Evolutionary conservation across 2,888 invertebrate species (phyloP).

Genomic region (Ommatoiulus sabulosus): DNA sequence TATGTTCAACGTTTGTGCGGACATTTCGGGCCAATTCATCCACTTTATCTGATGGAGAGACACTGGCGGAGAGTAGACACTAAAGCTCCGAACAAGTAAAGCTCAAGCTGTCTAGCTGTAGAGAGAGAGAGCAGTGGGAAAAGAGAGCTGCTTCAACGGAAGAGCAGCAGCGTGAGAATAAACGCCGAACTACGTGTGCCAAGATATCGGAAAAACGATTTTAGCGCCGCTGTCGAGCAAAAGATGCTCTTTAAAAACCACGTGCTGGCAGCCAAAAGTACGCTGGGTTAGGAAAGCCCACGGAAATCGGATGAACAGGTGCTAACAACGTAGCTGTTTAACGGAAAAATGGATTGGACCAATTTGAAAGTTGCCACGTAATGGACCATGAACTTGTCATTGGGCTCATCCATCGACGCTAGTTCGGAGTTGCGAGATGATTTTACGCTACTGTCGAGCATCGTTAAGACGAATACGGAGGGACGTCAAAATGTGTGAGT

Average conservation of each 20-base stretch:
- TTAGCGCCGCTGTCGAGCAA: background rate
- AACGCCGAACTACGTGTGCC: background rate
- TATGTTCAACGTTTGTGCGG: background rate
- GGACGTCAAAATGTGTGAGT: too few relatives aligned
- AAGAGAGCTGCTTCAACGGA: background rate
- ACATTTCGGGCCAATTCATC: background rate
- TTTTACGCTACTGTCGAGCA: too few relatives aligned
- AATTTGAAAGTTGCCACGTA: too few relatives aligned
- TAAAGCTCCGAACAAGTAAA: background rate
- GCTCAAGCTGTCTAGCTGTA: background rate
- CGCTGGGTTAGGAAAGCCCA: too few relatives aligned
- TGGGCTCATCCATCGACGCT: too few relatives aligned
- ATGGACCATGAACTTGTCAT: too few relatives aligned
- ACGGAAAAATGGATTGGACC: too few relatives aligned
- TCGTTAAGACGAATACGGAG: too few relatives aligned
- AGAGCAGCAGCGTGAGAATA: background rate
- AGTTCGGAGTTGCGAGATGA: too few relatives aligned
- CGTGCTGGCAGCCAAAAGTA: background rate
- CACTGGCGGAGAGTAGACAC: background rate
- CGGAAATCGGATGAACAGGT: too few relatives aligned
- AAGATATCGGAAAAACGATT: constrained; percentile 38
- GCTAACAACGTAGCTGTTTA: too few relatives aligned
- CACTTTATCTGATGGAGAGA: background rate
- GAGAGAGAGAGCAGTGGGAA: background rate
- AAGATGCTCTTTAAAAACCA: too few relatives aligned